Percentiles rank a stretch among this genome's conserved stretches.
Conservation (phyloP, 2,888 invertebrate species). For the Formica aserva region DNA sequence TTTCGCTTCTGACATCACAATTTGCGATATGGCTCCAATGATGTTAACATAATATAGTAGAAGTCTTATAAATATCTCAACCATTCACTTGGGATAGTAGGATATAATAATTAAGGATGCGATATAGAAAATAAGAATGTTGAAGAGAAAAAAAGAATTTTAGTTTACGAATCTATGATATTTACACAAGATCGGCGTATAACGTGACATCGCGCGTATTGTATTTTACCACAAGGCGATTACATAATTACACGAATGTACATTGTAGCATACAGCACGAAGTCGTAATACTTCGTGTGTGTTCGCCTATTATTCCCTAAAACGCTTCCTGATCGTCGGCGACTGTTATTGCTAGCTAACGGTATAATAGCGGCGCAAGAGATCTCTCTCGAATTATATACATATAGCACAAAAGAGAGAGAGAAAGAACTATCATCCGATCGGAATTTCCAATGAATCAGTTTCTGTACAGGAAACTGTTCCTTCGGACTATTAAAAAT, state of each 20-base stretch:
- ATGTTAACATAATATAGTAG: background rate
- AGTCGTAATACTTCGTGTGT: slow-evolving; percentile 57
- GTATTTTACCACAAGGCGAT: slow-evolving; percentile 76
- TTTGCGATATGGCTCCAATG: background rate
- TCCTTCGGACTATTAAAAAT: background rate
- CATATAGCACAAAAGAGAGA: slow-evolving; percentile 26
- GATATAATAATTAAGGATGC: background rate
- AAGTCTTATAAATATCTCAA: background rate
- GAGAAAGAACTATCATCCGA: background rate
- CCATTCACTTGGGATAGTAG: background rate
- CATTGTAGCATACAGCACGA: slow-evolving; percentile 74
- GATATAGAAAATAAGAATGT: background rate
- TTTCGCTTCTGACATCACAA: background rate
- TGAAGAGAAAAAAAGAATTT: background rate
- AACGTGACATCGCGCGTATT: slow-evolving; percentile 60
- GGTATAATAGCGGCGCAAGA: slow-evolving; percentile 32
- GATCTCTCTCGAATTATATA: slow-evolving; percentile 32
- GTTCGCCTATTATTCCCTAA: slow-evolving; percentile 30
- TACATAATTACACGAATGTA: slow-evolving; percentile 72
- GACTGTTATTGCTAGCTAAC: slow-evolving; percentile 58
- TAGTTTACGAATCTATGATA: background rate
- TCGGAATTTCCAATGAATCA: background rate
- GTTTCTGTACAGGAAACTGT: background rate
- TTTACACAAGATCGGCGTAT: slow-evolving; percentile 32
- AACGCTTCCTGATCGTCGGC: slow-evolving; percentile 30